Evolutionary conservation across 2,113 vertebrate species (phyloP), one percentile per base, ranked within the genome.

Genomic region (Oryzias melastigma): DNA sequence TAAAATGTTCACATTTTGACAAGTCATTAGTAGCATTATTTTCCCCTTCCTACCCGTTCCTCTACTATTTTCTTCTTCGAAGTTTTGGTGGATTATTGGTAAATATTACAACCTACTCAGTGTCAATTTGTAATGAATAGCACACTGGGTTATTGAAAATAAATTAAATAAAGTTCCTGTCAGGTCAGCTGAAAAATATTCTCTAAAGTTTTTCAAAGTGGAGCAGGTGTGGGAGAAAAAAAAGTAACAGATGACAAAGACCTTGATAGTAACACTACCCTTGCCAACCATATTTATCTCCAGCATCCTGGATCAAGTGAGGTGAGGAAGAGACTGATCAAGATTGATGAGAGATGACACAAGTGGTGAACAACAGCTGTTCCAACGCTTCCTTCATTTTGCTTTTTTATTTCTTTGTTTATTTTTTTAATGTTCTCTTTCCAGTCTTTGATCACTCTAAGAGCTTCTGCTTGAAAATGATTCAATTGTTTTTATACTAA

Each of bases 201-300:
- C 48, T 52, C 0, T 24, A 48, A 77, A 29, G 59, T 61, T 42
- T 18, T 58, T 12, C 14, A 24, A 46, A 13, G 25, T 27, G n/a
- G 14, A 77, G 16, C 4, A 8, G 14, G 47, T 71, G 60, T 58
- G 8, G 73, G 59, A 66, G 65, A 52, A 42, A 12, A 57, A 52
- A 78, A 76, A 64, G 27, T 61, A 46, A 69, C n/a, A 22, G 40
- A 77, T 69, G 58, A 72, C 24, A 69, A 46, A 62, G 58, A 73
- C 73, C 78, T 77, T 83, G 65, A 73, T 53, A 61, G 55, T 46
- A 68, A 44, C n/a, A 3, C 52, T 45, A 10, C 55, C 40, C 49
- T 42, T 2, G 1, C 20, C 50, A 58, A 52, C 40, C 59, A 65
- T 62, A 68, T 65, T 65, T 80, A 41, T 64, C 57, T 25, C 43